Evolutionary conservation across 2,797 vertebrate species (phyloP), one percentile per base, ranked within the genome.

Genomic region (Gambelia wislizenii): DNA sequence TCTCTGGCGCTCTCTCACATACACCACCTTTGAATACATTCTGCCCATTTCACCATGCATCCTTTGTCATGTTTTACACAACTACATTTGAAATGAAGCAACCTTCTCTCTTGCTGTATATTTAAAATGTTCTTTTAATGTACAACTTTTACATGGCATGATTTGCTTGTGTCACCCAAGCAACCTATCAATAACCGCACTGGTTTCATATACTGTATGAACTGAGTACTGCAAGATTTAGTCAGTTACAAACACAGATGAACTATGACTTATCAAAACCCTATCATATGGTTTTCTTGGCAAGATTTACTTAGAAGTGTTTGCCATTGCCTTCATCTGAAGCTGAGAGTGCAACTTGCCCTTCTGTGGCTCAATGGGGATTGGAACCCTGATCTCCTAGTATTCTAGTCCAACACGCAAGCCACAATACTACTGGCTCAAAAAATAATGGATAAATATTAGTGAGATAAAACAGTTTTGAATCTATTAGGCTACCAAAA

Each of bases 51-150:
- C 36, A 36, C 7, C 13, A 39, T 33, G n/a, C 25, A 20, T 44
- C 39, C 4, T 33, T 42, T 42, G 39, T 25, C 16, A 85, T 76
- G 6, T 44, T 85, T 42, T 59, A 85, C 13, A 44, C 20, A 52
- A 33, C 18, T 20, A 16, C 77, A 49, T 52, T 54, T 52, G 30
- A n/a, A n/a, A 54, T n/a, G 8, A 30, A 30, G 89, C 90, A 80
- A 92, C 59, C 67, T 86, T 79, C 88, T 84, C 87, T 87, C 82
- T 83, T 80, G 70, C 70, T 69, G 89, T 87, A 91, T 89, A 6
- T 78, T 44, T 22, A 44, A 47, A 27, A 77, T 72, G 44, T 59
- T 70, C 80, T 47, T 83, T 84, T 64, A 52, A 80, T 47, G 59
- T 56, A 14, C 22, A 56, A 22, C 47, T 42, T 16, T 1, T 90